phyloP scores from a whole-genome alignment of 2,888 invertebrate species.

The Hirudinaria manillensis region DNA sequence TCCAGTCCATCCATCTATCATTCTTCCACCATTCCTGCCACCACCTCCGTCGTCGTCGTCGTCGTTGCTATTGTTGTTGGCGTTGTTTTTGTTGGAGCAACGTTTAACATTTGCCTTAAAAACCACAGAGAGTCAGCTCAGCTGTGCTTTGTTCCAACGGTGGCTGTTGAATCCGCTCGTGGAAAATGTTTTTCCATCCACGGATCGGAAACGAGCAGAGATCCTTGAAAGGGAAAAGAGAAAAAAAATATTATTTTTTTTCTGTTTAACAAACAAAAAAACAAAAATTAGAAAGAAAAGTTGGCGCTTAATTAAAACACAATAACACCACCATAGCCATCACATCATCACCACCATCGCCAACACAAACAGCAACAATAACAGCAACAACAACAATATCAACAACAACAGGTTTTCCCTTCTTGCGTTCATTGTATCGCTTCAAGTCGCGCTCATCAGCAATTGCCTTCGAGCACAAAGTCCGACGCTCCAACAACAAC shows the following conservation, averaged over 20 bases:
- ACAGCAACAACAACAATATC: not conserved
- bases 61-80: no score
- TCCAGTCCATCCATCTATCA: not conserved
- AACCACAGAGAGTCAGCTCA: no score
- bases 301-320: no score
- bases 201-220: not conserved
- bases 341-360: not conserved
- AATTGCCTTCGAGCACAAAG: not conserved
- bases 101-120: no score
- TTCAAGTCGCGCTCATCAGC: not conserved
- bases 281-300: no score
- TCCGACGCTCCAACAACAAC: constrained; percentile 3
- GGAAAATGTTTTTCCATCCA: not conserved
- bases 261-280: no score
- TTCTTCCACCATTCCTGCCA: not conserved
- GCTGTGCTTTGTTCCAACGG: no score
- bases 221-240: not conserved
- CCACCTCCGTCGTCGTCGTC: no score
- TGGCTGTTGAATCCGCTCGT: not conserved
- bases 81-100: no score
- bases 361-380: not conserved
- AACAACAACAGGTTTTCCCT: constrained; percentile 3
- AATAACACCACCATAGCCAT: not conserved
- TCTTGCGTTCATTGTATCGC: not conserved
- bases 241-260: not conserved